Evolutionary conservation across 2,888 invertebrate species (phyloP).

Genomic region (Microctonus aethiopoides): DNA sequence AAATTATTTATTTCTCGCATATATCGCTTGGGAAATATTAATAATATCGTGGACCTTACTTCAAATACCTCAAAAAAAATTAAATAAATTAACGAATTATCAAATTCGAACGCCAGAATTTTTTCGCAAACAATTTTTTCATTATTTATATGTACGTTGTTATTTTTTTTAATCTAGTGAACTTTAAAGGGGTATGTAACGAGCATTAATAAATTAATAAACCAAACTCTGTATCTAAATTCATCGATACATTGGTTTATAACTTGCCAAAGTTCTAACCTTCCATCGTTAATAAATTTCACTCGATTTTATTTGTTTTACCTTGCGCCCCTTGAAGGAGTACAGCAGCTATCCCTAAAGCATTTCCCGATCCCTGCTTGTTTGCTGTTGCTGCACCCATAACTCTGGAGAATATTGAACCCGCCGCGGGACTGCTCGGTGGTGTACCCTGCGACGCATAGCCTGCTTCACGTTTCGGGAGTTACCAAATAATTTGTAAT

Average conservation of each 20-base stretch:
- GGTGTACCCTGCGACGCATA: conserved; percentile 62
- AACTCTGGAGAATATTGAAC: conserved; percentile 61
- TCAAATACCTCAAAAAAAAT: background rate
- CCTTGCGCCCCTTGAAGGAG: conserved; percentile 68
- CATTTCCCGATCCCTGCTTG: conserved; percentile 57
- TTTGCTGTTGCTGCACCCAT: conserved; percentile 56
- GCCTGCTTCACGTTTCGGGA: conserved; percentile 42
- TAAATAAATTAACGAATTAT: background rate
- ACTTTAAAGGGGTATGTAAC: background rate
- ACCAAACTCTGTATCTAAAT: background rate
- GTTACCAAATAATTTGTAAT: conserved; percentile 9
- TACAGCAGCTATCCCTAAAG: conserved; percentile 64
- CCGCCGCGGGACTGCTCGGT: conserved; percentile 60
- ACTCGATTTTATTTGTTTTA: conserved; percentile 47
- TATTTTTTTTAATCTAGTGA: background rate
- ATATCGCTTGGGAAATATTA: background rate
- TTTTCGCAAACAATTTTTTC: background rate
- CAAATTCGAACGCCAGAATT: background rate
- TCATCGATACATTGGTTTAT: background rate
- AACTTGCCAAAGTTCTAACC: conserved; percentile 29
- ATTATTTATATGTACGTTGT: background rate
- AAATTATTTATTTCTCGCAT: background rate
- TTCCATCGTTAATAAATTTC: background rate
- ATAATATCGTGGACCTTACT: background rate
- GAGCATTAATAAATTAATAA: background rate